Percentiles rank a stretch among this genome's conserved stretches.
These are phyloP conservation scores for Chiloscyllium plagiosum DNA, from an alignment of 2,113 vertebrate species.

Conservation along the genomic window DNA sequence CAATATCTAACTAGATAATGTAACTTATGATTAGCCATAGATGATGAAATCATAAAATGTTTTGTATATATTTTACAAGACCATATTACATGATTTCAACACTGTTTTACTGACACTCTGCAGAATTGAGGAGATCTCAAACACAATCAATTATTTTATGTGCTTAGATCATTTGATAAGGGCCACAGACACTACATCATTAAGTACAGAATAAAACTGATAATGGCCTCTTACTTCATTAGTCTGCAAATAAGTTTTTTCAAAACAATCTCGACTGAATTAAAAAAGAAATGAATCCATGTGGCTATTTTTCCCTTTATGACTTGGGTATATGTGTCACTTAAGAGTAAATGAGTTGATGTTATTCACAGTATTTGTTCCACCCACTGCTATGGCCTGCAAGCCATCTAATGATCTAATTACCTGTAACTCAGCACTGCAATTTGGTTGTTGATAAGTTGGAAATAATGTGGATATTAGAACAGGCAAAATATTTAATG, in stretches of 20 bases:
- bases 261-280: neutral
- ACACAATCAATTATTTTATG: neutral
- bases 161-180: neutral
- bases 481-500: neutral
- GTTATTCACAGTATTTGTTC: neutral
- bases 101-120: neutral
- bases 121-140: neutral
- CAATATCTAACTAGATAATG: too few species aligned
- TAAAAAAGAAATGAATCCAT: neutral
- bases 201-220: neutral
- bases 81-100: neutral
- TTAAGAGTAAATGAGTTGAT: neutral
- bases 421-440: neutral
- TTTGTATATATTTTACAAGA: neutral
- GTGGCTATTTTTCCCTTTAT: neutral
- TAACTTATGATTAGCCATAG: neutral
- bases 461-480: neutral
- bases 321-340: neutral
- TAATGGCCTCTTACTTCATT: too few species aligned
- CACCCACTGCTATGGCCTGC: neutral
- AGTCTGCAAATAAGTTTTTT: neutral
- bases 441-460: neutral
- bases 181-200: neutral
- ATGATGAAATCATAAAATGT: neutral
- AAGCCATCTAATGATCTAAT: constrained; percentile 16